Evolutionary conservation across 2,797 vertebrate genomes (phyloP).

Genomic region (Anas flavirostris): DNA sequence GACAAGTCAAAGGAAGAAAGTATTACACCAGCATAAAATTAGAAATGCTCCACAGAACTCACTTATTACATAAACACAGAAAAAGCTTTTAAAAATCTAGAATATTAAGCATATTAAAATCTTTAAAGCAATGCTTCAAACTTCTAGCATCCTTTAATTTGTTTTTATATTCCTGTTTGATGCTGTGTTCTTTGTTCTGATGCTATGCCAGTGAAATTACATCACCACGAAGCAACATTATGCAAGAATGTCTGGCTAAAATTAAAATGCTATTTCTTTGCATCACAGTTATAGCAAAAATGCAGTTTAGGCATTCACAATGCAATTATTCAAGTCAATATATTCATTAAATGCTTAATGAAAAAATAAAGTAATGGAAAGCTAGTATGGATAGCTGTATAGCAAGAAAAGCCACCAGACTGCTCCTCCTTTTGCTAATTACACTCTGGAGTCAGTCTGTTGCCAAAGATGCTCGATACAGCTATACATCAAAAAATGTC

Average conservation of each 20-base stretch:
- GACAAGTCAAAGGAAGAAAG: constrained; percentile 47
- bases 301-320: constrained; percentile 14
- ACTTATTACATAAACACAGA: neutral
- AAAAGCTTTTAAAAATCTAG: constrained; percentile 12
- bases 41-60: constrained; percentile 37
- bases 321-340: constrained; percentile 18
- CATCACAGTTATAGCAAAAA: constrained; percentile 57
- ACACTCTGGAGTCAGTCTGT: neutral
- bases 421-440: neutral
- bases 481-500: neutral
- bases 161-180: constrained; percentile 50
- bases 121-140: constrained; percentile 51
- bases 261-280: constrained; percentile 66
- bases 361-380: constrained; percentile 23
- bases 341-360: constrained; percentile 24
- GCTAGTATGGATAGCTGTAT: neutral
- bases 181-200: constrained; percentile 55
- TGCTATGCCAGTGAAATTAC: constrained; percentile 56
- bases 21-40: constrained; percentile 22
- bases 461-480: neutral
- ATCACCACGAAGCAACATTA: constrained; percentile 46
- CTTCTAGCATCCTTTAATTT: constrained; percentile 64
- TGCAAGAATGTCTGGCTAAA: constrained; percentile 58
- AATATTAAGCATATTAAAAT: constrained; percentile 59
- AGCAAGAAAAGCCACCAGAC: neutral